A percentile compares a stretch with the other conserved stretches of the same genome.
Evolutionary conservation across 64 coral and sea anemone species (phyloP).

Genomic region (Actinia tenebrosa): DNA sequence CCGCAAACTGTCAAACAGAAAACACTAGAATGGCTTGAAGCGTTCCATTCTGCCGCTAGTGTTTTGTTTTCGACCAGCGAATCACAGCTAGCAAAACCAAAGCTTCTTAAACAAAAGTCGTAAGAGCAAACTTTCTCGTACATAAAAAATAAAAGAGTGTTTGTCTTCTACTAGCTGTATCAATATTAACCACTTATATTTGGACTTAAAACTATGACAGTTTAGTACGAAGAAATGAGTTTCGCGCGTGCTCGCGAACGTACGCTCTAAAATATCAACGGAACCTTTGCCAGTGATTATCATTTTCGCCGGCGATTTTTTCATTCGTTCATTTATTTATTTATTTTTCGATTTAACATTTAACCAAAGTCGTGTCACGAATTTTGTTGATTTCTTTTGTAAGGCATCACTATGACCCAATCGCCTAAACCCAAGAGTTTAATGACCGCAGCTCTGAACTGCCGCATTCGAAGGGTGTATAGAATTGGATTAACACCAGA

Average conservation of each 20-base stretch:
- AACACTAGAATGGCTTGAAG: neutral
- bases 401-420: neutral
- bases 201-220: neutral
- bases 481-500: slow-evolving; percentile 46
- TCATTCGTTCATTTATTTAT: too few relatives aligned
- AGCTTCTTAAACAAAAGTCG: neutral
- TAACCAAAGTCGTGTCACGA: neutral
- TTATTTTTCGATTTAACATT: too few relatives aligned
- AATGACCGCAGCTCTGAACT: slow-evolving; percentile 30
- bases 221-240: neutral
- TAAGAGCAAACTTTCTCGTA: neutral
- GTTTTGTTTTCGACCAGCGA: neutral
- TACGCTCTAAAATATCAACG: too few relatives aligned
- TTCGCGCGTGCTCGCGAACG: neutral
- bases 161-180: neutral
- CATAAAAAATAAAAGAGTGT: neutral
- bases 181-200: neutral
- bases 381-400: neutral
- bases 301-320: neutral
- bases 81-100: neutral
- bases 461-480: slow-evolving; percentile 27
- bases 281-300: too few relatives aligned
- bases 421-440: neutral
- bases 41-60: neutral
- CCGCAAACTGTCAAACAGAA: neutral